Conservation (phyloP, 2,888 invertebrate genomes). For the Drymonia ruficornis region DNA sequence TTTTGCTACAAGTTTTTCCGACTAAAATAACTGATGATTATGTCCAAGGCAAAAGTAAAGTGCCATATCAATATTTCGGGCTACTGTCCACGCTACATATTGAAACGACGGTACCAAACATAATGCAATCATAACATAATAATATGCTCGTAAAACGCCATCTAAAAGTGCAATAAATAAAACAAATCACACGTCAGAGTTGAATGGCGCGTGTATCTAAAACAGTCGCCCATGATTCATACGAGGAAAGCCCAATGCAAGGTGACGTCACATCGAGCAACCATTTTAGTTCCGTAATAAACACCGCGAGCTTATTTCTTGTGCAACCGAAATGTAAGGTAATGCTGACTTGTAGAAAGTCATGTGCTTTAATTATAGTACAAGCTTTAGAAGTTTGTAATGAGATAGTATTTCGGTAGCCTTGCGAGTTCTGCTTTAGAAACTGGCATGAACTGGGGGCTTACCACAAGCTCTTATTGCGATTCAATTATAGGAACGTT, state of each 20-base stretch:
- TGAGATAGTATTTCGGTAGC: too few relatives aligned
- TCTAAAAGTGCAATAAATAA: not conserved
- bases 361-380: slow-evolving; percentile 11
- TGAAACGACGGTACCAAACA: too few relatives aligned
- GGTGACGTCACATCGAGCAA: slow-evolving; percentile 58
- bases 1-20: too few relatives aligned
- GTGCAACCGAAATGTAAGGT: slow-evolving; percentile 10
- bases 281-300: slow-evolving; percentile 37
- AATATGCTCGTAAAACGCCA: not conserved
- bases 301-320: slow-evolving; percentile 36
- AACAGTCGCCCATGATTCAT: slow-evolving; percentile 57
- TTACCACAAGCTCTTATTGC: too few relatives aligned
- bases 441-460: too few relatives aligned
- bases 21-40: too few relatives aligned
- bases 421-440: too few relatives aligned
- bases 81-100: too few relatives aligned
- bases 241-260: slow-evolving; percentile 64
- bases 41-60: too few relatives aligned
- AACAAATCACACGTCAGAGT: slow-evolving; percentile 11
- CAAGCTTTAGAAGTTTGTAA: too few relatives aligned
- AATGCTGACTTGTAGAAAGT: not conserved
- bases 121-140: not conserved
- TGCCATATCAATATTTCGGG: too few relatives aligned
- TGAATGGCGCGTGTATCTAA: slow-evolving; percentile 6
- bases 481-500: too few relatives aligned